Conservation (phyloP, 2,797 vertebrate genomes). For the Sebastes umbrosus region DNA sequence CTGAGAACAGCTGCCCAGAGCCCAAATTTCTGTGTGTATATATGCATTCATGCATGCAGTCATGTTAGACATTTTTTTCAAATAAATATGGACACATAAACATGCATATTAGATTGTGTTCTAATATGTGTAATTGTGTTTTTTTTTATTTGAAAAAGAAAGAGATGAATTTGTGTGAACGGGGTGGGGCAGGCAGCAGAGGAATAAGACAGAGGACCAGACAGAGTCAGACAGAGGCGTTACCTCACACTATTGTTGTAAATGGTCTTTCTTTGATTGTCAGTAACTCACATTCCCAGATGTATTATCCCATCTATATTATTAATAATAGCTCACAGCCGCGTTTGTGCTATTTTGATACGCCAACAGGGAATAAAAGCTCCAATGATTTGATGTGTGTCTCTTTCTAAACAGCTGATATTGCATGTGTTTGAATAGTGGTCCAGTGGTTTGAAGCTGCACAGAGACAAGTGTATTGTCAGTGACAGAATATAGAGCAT, state of each 20-base stretch:
- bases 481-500: background rate
- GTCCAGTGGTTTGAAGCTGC: background rate
- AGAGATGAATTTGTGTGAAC: background rate
- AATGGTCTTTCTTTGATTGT: constrained; percentile 34
- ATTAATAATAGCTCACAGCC: constrained; percentile 42
- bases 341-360: constrained; percentile 21
- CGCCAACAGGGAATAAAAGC: constrained; percentile 14
- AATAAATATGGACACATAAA: background rate
- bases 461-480: background rate
- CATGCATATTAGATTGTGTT: background rate
- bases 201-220: constrained; percentile 15
- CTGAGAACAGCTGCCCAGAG: background rate
- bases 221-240: constrained; percentile 45
- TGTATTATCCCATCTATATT: constrained; percentile 36
- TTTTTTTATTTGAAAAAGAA: background rate
- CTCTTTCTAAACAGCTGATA: background rate
- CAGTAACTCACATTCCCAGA: constrained; percentile 31
- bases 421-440: constrained; percentile 1
- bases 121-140: background rate
- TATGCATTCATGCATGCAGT: too few relatives aligned
- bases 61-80: background rate
- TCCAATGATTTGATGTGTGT: constrained; percentile 6
- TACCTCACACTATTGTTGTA: constrained; percentile 32
- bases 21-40: background rate
- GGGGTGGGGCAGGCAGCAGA: constrained; percentile 9